These are phyloP conservation scores for Trichogramma dendrolimi DNA, from an alignment of 2,888 invertebrate species.

Conservation along the genomic window DNA sequence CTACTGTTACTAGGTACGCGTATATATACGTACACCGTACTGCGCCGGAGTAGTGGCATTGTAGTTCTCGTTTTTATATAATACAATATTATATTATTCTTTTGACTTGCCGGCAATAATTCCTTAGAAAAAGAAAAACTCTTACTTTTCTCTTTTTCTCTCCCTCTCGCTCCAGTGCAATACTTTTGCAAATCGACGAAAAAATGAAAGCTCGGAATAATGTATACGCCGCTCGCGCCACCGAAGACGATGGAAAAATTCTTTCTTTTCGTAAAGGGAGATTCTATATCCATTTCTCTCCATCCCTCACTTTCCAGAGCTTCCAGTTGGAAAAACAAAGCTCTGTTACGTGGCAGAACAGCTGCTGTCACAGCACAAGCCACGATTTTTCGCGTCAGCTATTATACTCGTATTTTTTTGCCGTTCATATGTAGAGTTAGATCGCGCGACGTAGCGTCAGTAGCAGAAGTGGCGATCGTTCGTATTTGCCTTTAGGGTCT, in stretches of 20 bases:
- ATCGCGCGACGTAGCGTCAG: neutral
- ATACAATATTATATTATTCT: no score
- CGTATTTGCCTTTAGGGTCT: constrained; percentile 27
- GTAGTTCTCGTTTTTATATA: no score
- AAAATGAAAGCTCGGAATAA: no score
- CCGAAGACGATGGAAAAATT: constrained; percentile 9
- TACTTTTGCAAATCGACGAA: no score
- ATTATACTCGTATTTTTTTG: constrained; percentile 10
- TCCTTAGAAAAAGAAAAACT: no score
- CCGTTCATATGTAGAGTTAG: constrained; percentile 10
- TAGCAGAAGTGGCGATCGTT: neutral
- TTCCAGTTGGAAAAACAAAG: constrained; percentile 12
- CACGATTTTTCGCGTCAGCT: constrained; percentile 8
- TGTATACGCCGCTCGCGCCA: no score
- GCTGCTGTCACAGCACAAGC: constrained; percentile 12
- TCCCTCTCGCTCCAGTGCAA: no score
- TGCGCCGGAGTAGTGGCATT: no score
- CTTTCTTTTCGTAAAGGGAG: constrained; percentile 4
- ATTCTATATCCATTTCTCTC: constrained; percentile 8
- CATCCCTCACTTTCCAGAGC: neutral
- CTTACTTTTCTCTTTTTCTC: no score
- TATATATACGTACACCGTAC: no score
- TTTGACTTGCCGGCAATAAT: no score
- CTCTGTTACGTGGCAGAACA: neutral
- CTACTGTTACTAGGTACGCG: no score